These are phyloP conservation scores for Dermatemys mawii DNA, from an alignment of 2,113 vertebrate genomes.

Conservation along the genomic window DNA sequence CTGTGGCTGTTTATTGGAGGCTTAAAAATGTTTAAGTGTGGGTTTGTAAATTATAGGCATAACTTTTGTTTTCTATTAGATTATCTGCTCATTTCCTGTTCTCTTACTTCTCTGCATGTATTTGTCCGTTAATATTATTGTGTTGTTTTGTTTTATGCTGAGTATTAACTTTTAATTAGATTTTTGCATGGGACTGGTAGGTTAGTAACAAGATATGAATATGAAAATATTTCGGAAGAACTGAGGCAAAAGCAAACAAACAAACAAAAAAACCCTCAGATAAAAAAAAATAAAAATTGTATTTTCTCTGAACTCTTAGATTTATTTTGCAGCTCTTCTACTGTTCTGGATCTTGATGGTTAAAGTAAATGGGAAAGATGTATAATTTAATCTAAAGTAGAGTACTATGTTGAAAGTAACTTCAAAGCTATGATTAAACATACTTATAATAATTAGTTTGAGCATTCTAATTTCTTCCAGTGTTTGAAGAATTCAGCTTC, in stretches of 20 bases:
- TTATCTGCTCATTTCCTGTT: background rate
- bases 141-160: slow-evolving; percentile 21
- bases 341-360: slow-evolving; percentile 22
- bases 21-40: background rate
- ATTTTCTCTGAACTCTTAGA: slow-evolving; percentile 23
- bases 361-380: slow-evolving; percentile 32
- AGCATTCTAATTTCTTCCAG: slow-evolving; percentile 67
- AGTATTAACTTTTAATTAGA: background rate
- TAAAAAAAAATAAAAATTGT: too few relatives aligned
- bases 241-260: background rate
- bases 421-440: slow-evolving; percentile 77
- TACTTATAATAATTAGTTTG: slow-evolving; percentile 76
- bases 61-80: background rate
- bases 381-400: slow-evolving; percentile 66
- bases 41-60: background rate
- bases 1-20: background rate
- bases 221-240: slow-evolving; percentile 29
- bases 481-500: slow-evolving; percentile 73
- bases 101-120: background rate
- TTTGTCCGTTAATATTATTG: background rate
- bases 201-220: background rate
- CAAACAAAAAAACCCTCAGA: background rate
- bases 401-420: slow-evolving; percentile 49
- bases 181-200: background rate
- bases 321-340: background rate